A percentile compares a stretch with the other conserved stretches of the same genome.
These are phyloP conservation scores for Canis aureus DNA, from an alignment of 2,113 vertebrate species.

Conservation along the genomic window DNA sequence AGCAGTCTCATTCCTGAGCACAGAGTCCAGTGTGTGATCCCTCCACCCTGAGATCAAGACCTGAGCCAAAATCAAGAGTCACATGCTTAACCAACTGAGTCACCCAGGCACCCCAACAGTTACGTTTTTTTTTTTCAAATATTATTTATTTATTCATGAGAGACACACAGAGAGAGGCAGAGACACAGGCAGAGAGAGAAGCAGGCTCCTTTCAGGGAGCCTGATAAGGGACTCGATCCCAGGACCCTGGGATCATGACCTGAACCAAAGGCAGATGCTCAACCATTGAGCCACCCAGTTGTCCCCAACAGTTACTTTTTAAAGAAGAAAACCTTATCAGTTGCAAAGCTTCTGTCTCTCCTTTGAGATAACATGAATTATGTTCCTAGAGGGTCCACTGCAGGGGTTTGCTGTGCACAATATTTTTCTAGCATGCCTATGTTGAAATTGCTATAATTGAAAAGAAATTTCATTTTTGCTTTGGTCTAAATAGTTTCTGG, in stretches of 20 bases:
- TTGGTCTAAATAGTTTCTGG: conserved; percentile 10
- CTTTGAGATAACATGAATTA: not conserved
- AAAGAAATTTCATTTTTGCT: not conserved
- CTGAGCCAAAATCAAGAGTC: too few species aligned
- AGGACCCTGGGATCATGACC: not conserved
- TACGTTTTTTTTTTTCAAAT: too few species aligned
- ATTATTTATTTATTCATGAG: too few species aligned
- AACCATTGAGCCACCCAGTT: not conserved
- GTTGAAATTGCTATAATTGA: not conserved
- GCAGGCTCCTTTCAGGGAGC: too few species aligned
- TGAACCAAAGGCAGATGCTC: not conserved
- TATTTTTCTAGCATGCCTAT: not conserved
- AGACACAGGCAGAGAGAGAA: too few species aligned
- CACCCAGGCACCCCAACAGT: too few species aligned
- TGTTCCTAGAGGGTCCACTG: not conserved
- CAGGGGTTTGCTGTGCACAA: not conserved
- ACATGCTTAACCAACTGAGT: too few species aligned
- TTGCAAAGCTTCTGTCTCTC: not conserved
- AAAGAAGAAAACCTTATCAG: not conserved
- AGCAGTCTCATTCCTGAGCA: not conserved
- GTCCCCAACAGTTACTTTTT: not conserved
- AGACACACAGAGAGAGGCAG: too few species aligned
- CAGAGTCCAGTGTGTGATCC: not conserved
- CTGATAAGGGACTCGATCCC: not conserved
- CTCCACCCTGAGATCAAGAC: too few species aligned